Evolutionary conservation across 2,113 vertebrate genomes (phyloP).

Genomic region (Porphyrio hochstetteri): DNA sequence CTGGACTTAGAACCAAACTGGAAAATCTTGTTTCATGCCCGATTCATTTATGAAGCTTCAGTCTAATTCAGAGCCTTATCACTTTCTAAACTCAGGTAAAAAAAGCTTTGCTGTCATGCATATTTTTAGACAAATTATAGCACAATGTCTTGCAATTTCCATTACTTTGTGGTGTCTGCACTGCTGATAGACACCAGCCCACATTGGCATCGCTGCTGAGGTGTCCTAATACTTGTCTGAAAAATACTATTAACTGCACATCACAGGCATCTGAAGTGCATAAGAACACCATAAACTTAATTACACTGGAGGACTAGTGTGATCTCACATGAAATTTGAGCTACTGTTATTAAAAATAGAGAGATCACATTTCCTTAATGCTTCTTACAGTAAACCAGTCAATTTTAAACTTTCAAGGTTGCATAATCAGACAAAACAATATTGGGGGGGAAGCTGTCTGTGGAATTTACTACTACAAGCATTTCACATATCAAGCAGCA

Average conservation of each 20-base stretch:
- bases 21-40: background rate
- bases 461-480: conserved; percentile 33
- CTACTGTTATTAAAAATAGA: conserved; percentile 74
- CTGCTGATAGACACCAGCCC: conserved; percentile 54
- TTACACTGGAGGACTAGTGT: conserved; percentile 66
- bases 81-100: conserved; percentile 54
- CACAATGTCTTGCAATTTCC: conserved; percentile 54
- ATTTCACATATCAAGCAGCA: conserved; percentile 26
- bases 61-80: conserved; percentile 39
- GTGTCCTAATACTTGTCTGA: conserved; percentile 57
- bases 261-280: conserved; percentile 51
- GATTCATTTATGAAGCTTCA: conserved; percentile 38
- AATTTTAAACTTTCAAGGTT: conserved; percentile 66
- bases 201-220: conserved; percentile 4
- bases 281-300: conserved; percentile 75
- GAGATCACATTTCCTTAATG: conserved; percentile 71
- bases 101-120: conserved; percentile 40
- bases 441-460: background rate
- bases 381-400: conserved; percentile 67
- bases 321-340: conserved; percentile 74
- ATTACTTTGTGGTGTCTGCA: conserved; percentile 58
- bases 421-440: conserved; percentile 59
- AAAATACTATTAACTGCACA: conserved; percentile 67
- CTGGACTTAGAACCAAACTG: background rate
- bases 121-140: conserved; percentile 67